Evolutionary conservation across 2,113 vertebrate genomes (phyloP).

Genomic region (Protomyctophum bolini): DNA sequence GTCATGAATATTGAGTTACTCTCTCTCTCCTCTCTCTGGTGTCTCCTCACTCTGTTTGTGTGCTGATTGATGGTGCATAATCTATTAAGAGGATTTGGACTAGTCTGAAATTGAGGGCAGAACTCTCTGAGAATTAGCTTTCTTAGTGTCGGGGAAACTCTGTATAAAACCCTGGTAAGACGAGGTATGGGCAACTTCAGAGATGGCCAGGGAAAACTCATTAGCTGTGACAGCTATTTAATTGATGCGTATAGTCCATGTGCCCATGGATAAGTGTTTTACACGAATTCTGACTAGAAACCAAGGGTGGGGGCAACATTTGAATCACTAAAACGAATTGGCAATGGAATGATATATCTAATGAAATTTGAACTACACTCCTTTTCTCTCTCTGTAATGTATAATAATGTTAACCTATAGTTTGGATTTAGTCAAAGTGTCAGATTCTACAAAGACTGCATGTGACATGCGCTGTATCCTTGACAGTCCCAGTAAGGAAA

Average conservation of each 20-base stretch:
- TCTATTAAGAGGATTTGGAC: constrained; percentile 63
- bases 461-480: too few relatives aligned
- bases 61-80: constrained; percentile 53
- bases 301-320: neutral
- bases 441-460: too few relatives aligned
- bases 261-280: constrained; percentile 8
- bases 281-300: neutral
- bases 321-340: constrained; percentile 9
- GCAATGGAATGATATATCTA: neutral
- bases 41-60: constrained; percentile 27
- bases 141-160: constrained; percentile 32
- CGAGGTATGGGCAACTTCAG: constrained; percentile 25
- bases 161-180: constrained; percentile 12
- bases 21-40: constrained; percentile 7
- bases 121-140: constrained; percentile 37
- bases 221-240: constrained; percentile 30
- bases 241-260: neutral
- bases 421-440: too few relatives aligned
- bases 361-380: too few relatives aligned
- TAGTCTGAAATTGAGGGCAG: constrained; percentile 51
- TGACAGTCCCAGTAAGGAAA: too few relatives aligned
- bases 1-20: constrained; percentile 41
- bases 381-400: too few relatives aligned
- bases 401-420: too few relatives aligned
- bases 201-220: constrained; percentile 25